Evolutionary conservation across 2,888 invertebrate species (phyloP).

Genomic region (Oxystoma pomonae): DNA sequence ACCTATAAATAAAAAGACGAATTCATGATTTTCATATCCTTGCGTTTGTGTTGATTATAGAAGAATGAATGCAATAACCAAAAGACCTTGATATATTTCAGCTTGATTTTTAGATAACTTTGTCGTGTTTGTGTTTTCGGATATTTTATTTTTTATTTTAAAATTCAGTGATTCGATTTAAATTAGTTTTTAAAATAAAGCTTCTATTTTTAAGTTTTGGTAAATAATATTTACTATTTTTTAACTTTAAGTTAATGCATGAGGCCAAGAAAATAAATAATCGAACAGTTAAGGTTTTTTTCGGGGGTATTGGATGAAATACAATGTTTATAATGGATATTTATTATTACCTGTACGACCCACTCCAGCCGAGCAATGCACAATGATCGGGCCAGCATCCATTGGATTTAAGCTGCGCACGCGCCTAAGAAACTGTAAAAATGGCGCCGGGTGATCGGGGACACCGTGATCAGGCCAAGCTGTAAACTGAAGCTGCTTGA

Average conservation of each 20-base stretch:
- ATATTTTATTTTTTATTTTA: too few species aligned
- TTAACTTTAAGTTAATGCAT: too few species aligned
- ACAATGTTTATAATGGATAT: slow-evolving; percentile 12
- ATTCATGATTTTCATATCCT: not conserved
- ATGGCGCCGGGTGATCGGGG: slow-evolving; percentile 97
- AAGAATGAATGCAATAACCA: too few species aligned
- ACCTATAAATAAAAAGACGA: slow-evolving; percentile 47
- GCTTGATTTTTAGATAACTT: too few species aligned
- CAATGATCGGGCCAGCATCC: slow-evolving; percentile 91
- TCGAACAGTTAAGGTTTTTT: too few species aligned
- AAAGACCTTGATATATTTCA: too few species aligned
- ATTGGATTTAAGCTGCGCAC: slow-evolving; percentile 87
- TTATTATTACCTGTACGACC: slow-evolving; percentile 49
- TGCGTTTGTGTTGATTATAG: not conserved
- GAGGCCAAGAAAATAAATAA: not conserved
- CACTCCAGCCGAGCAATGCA: slow-evolving; percentile 81
- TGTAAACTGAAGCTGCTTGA: slow-evolving; percentile 97
- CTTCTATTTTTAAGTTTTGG: too few species aligned
- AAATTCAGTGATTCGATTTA: too few species aligned
- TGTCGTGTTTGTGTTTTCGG: too few species aligned
- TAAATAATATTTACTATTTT: too few species aligned
- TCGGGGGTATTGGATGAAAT: too few species aligned
- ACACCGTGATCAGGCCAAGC: slow-evolving; percentile 99
- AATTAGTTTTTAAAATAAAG: too few species aligned
- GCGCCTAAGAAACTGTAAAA: slow-evolving; percentile 92